These are phyloP conservation scores for Pangasianodon gigas DNA, from an alignment of 2,113 vertebrate species.

Conservation along the genomic window DNA sequence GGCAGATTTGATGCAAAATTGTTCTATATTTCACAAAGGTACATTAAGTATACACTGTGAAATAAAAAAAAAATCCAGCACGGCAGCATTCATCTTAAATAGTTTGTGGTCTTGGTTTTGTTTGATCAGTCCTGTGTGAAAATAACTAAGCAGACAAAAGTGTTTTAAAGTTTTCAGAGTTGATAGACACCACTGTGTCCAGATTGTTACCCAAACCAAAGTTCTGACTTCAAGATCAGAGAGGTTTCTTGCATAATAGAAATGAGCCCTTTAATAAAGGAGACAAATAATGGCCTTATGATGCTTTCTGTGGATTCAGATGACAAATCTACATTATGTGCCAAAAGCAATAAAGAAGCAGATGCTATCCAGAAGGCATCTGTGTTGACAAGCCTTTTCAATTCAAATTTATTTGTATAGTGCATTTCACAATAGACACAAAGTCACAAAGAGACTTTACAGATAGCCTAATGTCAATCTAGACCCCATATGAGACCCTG, in stretches of 20 bases:
- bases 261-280: not conserved
- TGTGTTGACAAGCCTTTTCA: not conserved
- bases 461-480: not conserved
- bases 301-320: not conserved
- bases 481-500: not conserved
- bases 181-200: not conserved
- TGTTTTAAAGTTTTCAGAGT: slow-evolving; percentile 26
- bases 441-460: not conserved
- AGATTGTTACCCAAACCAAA: not conserved
- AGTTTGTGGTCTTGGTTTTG: slow-evolving; percentile 37
- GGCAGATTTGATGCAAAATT: not conserved
- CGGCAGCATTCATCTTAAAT: slow-evolving; percentile 26
- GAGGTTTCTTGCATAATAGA: not conserved
- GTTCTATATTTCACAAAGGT: not conserved
- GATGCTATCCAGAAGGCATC: not conserved
- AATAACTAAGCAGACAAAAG: slow-evolving; percentile 21
- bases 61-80: not conserved
- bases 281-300: not conserved
- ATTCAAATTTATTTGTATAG: not conserved
- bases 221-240: not conserved
- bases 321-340: not conserved
- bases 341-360: not conserved
- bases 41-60: not conserved
- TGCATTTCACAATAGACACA: not conserved
- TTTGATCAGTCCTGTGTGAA: slow-evolving; percentile 38